phyloP scores from a whole-genome alignment of 2,888 invertebrate genomes.

The Agonopterix arenella region DNA sequence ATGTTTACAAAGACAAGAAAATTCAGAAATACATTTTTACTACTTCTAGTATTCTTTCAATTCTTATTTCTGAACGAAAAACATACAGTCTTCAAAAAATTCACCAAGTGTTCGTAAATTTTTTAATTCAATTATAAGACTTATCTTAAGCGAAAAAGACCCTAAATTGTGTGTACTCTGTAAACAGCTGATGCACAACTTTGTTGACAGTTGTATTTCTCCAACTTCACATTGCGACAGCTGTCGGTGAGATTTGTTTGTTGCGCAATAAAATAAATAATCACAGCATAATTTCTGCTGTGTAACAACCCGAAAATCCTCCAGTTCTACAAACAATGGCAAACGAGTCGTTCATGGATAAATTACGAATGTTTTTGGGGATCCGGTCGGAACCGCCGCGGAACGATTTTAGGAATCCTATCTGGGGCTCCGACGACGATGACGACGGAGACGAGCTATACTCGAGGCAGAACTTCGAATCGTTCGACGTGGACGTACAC shows the following conservation, averaged over 20 bases:
- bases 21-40: too few species aligned
- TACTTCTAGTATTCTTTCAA: too few species aligned
- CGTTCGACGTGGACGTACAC: slow-evolving; percentile 42
- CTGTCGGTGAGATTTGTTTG: slow-evolving; percentile 11
- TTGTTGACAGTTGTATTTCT: not conserved
- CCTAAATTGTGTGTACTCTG: too few species aligned
- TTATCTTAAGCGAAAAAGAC: too few species aligned
- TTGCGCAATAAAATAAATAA: slow-evolving; percentile 19
- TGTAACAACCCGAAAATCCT: slow-evolving; percentile 22
- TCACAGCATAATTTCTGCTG: slow-evolving; percentile 13
- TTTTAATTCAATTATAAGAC: too few species aligned
- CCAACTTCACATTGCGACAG: not conserved
- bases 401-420: slow-evolving; percentile 68
- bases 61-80: too few species aligned
- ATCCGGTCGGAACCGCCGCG: slow-evolving; percentile 42
- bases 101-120: too few species aligned
- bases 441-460: slow-evolving; percentile 60
- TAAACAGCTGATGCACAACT: too few species aligned
- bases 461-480: slow-evolving; percentile 38
- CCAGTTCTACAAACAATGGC: slow-evolving; percentile 33
- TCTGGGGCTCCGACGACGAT: slow-evolving; percentile 66
- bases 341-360: slow-evolving; percentile 45
- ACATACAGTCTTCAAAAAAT: too few species aligned
- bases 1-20: too few species aligned
- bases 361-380: slow-evolving; percentile 52